phyloP scores from a whole-genome alignment of 1,140 invertebrate species.

The Arctopsyche grandis region DNA sequence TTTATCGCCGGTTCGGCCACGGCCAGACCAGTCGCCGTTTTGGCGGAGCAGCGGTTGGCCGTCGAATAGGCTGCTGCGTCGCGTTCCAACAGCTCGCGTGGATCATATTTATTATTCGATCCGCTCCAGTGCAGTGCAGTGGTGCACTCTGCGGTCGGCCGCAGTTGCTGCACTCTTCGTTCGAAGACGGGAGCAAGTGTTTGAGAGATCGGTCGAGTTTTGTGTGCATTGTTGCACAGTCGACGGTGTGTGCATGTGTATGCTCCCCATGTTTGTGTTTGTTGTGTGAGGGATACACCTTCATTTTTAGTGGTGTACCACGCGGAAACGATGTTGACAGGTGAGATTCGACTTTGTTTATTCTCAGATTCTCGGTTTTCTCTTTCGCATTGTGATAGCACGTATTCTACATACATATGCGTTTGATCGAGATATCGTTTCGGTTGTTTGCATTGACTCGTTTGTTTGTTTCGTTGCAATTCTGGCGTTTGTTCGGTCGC shows the following conservation, averaged over 20 bases:
- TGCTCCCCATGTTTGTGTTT: not conserved
- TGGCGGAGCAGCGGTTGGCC: not conserved
- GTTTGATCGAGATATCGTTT: no score
- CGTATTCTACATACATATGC: no score
- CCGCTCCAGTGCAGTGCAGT: not conserved
- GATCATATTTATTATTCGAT: no score
- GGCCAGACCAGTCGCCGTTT: slow-evolving; percentile 41
- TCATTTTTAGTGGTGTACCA: not conserved
- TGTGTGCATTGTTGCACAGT: not conserved
- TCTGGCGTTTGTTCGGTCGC: no score
- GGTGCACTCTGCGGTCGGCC: not conserved
- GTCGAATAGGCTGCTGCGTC: not conserved
- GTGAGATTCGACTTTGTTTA: not conserved
- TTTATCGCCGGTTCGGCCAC: slow-evolving; percentile 41
- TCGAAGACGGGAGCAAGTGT: not conserved
- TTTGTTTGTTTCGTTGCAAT: no score
- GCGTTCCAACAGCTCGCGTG: no score
- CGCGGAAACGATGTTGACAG: not conserved
- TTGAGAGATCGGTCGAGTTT: not conserved
- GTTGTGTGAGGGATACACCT: not conserved
- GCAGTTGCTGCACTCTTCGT: not conserved
- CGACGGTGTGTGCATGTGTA: not conserved
- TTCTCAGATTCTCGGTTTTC: not conserved
- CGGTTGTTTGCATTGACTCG: no score
- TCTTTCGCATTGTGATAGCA: not conserved